Evolutionary conservation across 2,113 vertebrate genomes (phyloP).

Genomic region (Mormyrus lacerda): DNA sequence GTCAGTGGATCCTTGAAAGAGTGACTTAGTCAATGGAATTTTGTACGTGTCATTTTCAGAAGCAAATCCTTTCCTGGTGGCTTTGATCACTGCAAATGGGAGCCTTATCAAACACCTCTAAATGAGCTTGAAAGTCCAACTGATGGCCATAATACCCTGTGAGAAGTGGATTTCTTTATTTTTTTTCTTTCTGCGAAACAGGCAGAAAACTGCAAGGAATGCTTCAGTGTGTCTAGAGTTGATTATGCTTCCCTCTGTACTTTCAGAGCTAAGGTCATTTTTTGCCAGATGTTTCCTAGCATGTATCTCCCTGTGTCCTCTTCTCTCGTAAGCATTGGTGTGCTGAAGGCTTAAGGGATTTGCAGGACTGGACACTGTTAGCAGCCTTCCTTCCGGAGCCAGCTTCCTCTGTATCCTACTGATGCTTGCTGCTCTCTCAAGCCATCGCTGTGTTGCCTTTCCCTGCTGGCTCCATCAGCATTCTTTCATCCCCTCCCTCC

Average conservation of each 20-base stretch:
- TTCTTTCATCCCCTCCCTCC: background rate
- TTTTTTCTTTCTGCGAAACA: background rate
- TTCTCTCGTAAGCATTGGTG: background rate
- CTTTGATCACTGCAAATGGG: background rate
- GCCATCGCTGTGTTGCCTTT: background rate
- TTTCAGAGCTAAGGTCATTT: background rate
- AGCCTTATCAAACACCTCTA: background rate
- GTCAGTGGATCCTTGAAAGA: background rate
- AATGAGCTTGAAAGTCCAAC: background rate
- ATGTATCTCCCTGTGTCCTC: background rate
- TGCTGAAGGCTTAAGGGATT: background rate
- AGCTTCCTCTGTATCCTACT: background rate
- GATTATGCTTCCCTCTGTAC: background rate
- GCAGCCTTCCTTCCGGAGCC: background rate
- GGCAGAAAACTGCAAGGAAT: background rate
- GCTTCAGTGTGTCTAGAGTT: background rate
- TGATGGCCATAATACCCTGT: background rate
- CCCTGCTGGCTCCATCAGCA: background rate
- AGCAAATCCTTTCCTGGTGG: background rate
- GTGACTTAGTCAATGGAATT: background rate
- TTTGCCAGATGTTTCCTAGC: background rate
- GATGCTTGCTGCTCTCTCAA: background rate
- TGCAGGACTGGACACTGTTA: background rate
- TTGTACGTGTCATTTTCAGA: background rate
- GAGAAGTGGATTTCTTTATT: background rate